Evolutionary conservation across 1,140 invertebrate species (phyloP).

Genomic region (Calycopis cecrops): DNA sequence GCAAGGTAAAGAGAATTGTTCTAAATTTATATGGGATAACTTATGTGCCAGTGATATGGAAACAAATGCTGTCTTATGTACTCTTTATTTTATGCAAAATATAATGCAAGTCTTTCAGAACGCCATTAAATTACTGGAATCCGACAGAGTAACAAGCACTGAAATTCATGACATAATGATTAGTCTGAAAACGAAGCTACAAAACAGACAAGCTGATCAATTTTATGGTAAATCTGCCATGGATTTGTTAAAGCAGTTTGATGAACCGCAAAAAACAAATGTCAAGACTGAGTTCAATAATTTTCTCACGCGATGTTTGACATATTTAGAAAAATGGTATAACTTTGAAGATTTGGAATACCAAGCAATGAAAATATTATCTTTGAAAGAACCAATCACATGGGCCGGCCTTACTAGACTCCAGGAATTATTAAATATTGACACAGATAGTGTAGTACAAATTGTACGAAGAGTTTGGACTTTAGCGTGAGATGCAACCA

Average conservation of each 20-base stretch:
- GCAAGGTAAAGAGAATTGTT: slow-evolving; percentile 16
- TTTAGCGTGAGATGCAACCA: slow-evolving; percentile 23
- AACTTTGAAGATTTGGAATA: slow-evolving; percentile 23
- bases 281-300: slow-evolving; percentile 19
- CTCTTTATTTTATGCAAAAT: no score
- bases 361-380: slow-evolving; percentile 22
- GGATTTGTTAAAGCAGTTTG: no score
- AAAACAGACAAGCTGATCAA: no score
- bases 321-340: slow-evolving; percentile 24
- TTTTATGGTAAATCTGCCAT: no score
- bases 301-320: slow-evolving; percentile 19
- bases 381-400: slow-evolving; percentile 22
- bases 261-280: no score
- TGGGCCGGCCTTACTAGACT: no score
- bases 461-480: slow-evolving; percentile 22
- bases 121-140: no score
- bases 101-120: no score
- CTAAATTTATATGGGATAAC: slow-evolving; percentile 14
- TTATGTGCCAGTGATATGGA: slow-evolving; percentile 5
- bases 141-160: no score
- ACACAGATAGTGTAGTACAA: slow-evolving; percentile 23
- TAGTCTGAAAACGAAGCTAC: no score
- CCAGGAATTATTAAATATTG: slow-evolving; percentile 18
- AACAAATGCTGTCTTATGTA: slow-evolving; percentile 14
- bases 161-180: no score